Evolutionary conservation across 2,888 invertebrate genomes (phyloP), one percentile per base, ranked within the genome.

Genomic region (Altica lythri): DNA sequence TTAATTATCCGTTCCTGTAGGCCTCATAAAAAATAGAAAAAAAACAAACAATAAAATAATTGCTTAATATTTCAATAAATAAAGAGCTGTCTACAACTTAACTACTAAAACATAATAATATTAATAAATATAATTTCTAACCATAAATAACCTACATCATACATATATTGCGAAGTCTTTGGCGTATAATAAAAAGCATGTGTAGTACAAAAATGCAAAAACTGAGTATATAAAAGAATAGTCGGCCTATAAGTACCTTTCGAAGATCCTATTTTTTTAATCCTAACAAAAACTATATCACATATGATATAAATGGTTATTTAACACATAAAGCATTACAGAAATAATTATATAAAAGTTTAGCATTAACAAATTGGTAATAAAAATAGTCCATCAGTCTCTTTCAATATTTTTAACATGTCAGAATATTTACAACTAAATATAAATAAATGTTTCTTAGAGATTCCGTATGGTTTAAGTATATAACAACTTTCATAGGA

Each of bases 321-420:
- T 60, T 64, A 62, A 72, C 73, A 73, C 68, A 65, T 65, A 73
- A 73, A 73, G 73, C 73, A 60, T 63, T 54, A 68, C 19, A 40
- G 69, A 70, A 71, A 71, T 69, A 70, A 71, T 72, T 71, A 70
- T 57, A 63, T 68, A 72, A 69, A 57, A 45, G 17, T 54, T 35
- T 45, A 57, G 65, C 67, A 68, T 68, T 64, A 64, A 68, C 63
- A 10, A 49, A 37, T 27, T 22, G 9, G 13, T n/a, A 14, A 9
- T 34, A 14, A 48, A 48, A n/a, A 29, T n/a, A 10, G 17, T 35
- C 29, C 19, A 16, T 27, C 38, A 14, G 18, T 38, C 16, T 35
- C 27, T n/a, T 19, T 19, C 6, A 3, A 3, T 3, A 6, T 19
- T 19, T 19, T 19, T 42, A 16, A 5, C 4, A 6, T 19, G 13